phyloP scores from a whole-genome alignment of 2,888 invertebrate species.

The Drosophila ustulata region DNA sequence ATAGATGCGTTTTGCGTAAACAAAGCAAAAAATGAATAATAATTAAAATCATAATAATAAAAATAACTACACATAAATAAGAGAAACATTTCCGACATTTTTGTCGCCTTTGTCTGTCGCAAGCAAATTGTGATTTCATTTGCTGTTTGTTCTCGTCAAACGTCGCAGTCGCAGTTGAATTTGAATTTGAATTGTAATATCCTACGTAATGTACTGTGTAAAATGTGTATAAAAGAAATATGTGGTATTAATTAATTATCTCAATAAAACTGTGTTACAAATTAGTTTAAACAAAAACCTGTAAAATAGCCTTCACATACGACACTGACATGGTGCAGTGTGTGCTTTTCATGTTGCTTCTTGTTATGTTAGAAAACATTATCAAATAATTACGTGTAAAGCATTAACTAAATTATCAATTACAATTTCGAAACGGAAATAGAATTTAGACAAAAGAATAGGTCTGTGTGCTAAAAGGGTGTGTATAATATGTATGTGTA shows the following conservation, averaged over 20 bases:
- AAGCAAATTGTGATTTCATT: constrained; percentile 17
- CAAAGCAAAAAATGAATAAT: constrained; percentile 63
- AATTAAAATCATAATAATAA: constrained; percentile 37
- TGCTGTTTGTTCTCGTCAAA: constrained; percentile 9
- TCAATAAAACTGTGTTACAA: constrained; percentile 47
- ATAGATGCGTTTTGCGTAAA: constrained; percentile 40
- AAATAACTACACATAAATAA: constrained; percentile 66
- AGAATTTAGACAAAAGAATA: constrained; percentile 7
- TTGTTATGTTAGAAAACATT: constrained; percentile 32
- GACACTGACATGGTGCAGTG: constrained; percentile 49
- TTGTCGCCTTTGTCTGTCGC: constrained; percentile 1
- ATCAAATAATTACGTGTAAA: constrained; percentile 43
- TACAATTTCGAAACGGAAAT: constrained; percentile 45
- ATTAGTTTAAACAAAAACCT: constrained; percentile 79
- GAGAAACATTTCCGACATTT: constrained; percentile 30
- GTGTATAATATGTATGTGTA: constrained; percentile 23
- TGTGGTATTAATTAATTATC: constrained; percentile 23
- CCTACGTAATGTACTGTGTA: constrained; percentile 25
- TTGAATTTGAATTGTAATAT: constrained; percentile 34
- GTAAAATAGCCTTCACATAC: constrained; percentile 80
- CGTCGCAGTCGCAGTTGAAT: constrained; percentile 17
- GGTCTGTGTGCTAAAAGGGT: neutral
- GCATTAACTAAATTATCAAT: constrained; percentile 62
- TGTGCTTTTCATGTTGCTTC: constrained; percentile 47
- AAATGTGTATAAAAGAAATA: constrained; percentile 20